These are phyloP conservation scores for Cerceris rybyensis DNA, from an alignment of 2,888 invertebrate species.

Conservation along the genomic window DNA sequence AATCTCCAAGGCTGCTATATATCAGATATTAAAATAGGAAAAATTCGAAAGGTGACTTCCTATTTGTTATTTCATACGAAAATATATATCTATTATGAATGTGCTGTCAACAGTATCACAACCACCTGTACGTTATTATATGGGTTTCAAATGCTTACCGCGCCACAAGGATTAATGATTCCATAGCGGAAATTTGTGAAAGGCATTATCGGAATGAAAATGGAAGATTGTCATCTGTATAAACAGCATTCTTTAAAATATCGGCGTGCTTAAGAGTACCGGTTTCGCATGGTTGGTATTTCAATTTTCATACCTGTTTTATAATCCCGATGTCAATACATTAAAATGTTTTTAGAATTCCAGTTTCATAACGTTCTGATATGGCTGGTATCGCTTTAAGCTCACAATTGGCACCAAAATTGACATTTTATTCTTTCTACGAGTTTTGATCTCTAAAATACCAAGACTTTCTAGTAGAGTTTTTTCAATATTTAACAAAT, in stretches of 20 bases:
- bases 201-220: slow-evolving; percentile 2
- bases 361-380: slow-evolving; percentile 6
- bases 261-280: slow-evolving; percentile 5
- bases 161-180: not conserved
- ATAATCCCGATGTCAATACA: slow-evolving; percentile 5
- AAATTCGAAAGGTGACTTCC: too few relatives aligned
- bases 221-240: slow-evolving; percentile 10
- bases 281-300: slow-evolving; percentile 25
- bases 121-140: too few relatives aligned
- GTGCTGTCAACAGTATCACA: too few relatives aligned
- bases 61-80: too few relatives aligned
- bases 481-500: too few relatives aligned
- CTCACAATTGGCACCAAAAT: not conserved
- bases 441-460: not conserved
- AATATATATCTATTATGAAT: too few relatives aligned
- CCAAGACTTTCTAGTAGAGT: too few relatives aligned
- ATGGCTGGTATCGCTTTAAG: not conserved
- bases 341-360: slow-evolving; percentile 21
- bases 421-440: slow-evolving; percentile 1
- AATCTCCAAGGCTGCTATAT: too few relatives aligned
- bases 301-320: slow-evolving; percentile 16
- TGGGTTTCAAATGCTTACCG: not conserved
- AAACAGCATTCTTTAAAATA: slow-evolving; percentile 19
- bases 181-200: slow-evolving; percentile 6
- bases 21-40: too few relatives aligned